Percentiles rank a stretch among this genome's conserved stretches.
Evolutionary conservation across 2,797 vertebrate species (phyloP).

Genomic region (Darevskia nairensis): DNA sequence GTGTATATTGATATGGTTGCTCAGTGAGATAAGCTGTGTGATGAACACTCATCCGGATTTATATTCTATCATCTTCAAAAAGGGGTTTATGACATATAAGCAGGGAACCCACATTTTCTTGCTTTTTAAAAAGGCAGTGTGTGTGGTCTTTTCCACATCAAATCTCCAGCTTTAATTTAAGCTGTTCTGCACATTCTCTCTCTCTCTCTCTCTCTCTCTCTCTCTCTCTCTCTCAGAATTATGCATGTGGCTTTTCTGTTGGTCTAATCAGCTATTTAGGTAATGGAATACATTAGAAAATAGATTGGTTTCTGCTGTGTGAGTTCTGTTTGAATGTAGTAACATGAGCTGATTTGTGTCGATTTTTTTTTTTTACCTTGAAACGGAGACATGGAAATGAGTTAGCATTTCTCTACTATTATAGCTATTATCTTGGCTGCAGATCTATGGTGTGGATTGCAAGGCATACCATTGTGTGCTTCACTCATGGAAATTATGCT

Average conservation of each 20-base stretch:
- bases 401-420: background rate
- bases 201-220: background rate
- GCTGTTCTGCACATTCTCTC: background rate
- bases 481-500: background rate
- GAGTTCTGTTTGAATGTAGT: conserved; percentile 4
- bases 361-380: background rate
- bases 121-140: background rate
- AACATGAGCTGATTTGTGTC: background rate
- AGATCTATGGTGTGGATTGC: background rate
- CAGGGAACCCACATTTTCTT: background rate
- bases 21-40: conserved; percentile 10
- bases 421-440: background rate
- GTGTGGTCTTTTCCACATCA: conserved; percentile 15
- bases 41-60: conserved; percentile 25
- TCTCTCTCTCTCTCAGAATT: background rate
- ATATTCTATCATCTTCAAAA: conserved; percentile 15
- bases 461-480: background rate
- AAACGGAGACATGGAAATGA: background rate
- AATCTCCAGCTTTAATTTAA: conserved; percentile 12
- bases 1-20: conserved; percentile 10
- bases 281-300: conserved; percentile 4
- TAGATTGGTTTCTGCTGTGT: background rate
- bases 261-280: conserved; percentile 14
- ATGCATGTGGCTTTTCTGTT: conserved; percentile 8
- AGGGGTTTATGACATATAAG: background rate